These are phyloP conservation scores for Ailurus styani DNA, from an alignment of 2,113 vertebrate species.

Conservation along the genomic window DNA sequence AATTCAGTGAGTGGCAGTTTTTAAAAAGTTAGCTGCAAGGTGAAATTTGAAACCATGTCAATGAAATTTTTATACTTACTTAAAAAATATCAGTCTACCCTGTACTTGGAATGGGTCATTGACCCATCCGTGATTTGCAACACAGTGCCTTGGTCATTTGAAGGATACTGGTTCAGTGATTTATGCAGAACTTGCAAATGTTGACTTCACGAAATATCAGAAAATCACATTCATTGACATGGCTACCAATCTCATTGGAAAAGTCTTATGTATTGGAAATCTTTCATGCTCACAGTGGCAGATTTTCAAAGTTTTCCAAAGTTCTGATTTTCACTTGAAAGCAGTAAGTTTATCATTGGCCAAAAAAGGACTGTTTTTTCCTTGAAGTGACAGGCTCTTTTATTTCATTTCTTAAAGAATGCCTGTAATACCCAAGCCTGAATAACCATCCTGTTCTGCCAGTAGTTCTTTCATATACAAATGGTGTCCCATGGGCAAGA, in stretches of 20 bases:
- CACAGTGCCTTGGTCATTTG: neutral
- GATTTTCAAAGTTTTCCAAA: neutral
- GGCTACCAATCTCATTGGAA: neutral
- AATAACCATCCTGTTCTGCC: neutral
- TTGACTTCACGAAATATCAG: neutral
- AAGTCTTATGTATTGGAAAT: neutral
- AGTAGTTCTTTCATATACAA: neutral
- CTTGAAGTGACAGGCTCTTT: neutral
- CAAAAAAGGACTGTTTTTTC: slow-evolving; percentile 4
- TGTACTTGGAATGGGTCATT: neutral
- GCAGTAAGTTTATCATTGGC: neutral
- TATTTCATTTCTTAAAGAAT: slow-evolving; percentile 35
- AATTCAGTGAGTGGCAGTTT: neutral
- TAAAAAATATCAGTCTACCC: neutral
- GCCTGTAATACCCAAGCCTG: neutral
- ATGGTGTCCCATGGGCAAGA: neutral
- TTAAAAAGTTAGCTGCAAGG: neutral
- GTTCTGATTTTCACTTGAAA: slow-evolving; percentile 16
- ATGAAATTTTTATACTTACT: neutral
- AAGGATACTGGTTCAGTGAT: neutral
- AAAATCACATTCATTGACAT: neutral
- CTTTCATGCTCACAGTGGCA: neutral
- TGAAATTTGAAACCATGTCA: neutral
- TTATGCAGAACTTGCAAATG: neutral
- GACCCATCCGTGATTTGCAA: neutral